Evolutionary conservation across 2,113 vertebrate species (phyloP), one percentile per base, ranked within the genome.

Genomic region (Typhlomys cinereus): DNA sequence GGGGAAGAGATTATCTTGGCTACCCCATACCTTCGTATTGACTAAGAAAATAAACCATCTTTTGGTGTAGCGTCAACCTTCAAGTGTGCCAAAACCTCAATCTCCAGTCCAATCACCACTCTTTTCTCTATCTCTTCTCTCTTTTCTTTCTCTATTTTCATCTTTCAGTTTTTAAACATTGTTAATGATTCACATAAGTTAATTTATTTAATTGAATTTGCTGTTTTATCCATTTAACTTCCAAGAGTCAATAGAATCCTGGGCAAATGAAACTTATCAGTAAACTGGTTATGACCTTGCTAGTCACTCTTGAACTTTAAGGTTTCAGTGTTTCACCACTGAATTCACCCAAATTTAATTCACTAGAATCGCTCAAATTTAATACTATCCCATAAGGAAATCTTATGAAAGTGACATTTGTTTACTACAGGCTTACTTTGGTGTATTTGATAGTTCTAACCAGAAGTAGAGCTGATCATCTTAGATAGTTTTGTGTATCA

Each of bases 161-260:
- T 84, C 12, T 86, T 27, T n/a, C 29, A 70, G 21, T 93, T 94
- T 88, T n/a, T 82, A 89, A 76, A 71, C 61, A 76, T 46, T 66
- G 23, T 46, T 70, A 64, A 23, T 86, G 71, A 87, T 73, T 81
- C 11, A 27, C 52, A 74, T 62, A 46, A 44, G 27, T 80, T 79
- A 59, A 80, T 61, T 80, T 10, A 34, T 44, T 66, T 64, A 48
- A 25, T 44, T 48, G 34, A 50, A 36, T 66, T 66, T 31, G 66
- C 27, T 50, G 50, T 36, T 66, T 50, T 1, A 50, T n/a, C 2
- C 46, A 66, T 27, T 62, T 41, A 1, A 79, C n/a, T n/a, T n/a
- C n/a, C n/a, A n/a, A n/a, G n/a, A n/a, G n/a, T n/a, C n/a, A n/a
- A n/a, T n/a, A n/a, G n/a, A n/a, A n/a, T n/a, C n/a, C n/a, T n/a